Evolutionary conservation across 2,888 invertebrate genomes (phyloP).

Genomic region (Parnassius smintheus): DNA sequence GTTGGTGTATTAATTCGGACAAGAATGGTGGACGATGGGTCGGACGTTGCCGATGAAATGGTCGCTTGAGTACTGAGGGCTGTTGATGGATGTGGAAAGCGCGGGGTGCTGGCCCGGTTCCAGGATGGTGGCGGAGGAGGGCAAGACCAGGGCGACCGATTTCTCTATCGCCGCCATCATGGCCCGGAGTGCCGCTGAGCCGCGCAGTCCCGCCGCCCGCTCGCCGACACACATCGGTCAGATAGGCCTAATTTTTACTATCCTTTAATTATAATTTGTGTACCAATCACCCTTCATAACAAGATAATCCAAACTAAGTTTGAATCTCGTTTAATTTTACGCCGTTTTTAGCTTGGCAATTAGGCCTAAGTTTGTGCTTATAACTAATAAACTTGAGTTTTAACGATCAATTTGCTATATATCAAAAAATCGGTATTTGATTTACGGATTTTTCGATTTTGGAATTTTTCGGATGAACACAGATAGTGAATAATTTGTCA

Average conservation of each 20-base stretch:
- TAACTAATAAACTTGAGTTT: no score
- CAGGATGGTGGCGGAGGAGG: conserved; percentile 76
- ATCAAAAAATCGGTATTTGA: no score
- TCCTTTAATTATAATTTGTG: not conserved
- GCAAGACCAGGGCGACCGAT: conserved; percentile 88
- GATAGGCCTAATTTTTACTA: conserved; percentile 54
- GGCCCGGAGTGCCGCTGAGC: conserved; percentile 83
- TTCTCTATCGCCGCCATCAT: conserved; percentile 98
- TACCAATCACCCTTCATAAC: no score
- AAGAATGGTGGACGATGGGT: conserved; percentile 47
- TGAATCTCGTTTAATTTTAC: no score
- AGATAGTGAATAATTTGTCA: no score
- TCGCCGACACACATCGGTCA: conserved; percentile 69
- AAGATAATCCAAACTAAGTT: no score
- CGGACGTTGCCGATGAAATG: conserved; percentile 63
- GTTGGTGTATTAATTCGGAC: conserved; percentile 25
- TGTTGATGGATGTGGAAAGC: conserved; percentile 76
- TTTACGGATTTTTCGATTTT: no score
- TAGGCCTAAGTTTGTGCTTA: no score
- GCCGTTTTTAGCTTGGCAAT: no score
- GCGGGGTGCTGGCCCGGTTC: conserved; percentile 67
- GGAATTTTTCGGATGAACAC: no score
- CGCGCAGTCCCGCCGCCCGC: conserved; percentile 70
- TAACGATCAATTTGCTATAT: no score
- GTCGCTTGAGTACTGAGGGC: conserved; percentile 47